Conservation (phyloP, 2,113 vertebrate genomes). For the Dasyornis broadbenti region DNA sequence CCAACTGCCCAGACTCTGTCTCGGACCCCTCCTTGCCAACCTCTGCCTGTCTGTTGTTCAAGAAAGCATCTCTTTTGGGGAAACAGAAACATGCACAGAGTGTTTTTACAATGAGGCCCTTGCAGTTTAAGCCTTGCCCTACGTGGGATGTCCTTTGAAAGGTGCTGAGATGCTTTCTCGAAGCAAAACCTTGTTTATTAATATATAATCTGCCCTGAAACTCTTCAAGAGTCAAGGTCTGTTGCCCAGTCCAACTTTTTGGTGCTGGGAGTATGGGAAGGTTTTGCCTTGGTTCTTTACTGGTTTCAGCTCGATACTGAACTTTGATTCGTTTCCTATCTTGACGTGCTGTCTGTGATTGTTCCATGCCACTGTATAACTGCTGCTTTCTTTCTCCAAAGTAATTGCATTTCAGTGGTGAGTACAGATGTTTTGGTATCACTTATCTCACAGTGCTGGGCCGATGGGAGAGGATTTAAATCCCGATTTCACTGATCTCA, state of each 20-base stretch:
- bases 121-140: not conserved
- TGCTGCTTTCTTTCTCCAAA: conserved; percentile 55
- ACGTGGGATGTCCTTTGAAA: not conserved
- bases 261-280: not conserved
- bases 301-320: not conserved
- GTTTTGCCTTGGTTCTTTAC: conserved; percentile 7
- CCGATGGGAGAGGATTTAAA: not conserved
- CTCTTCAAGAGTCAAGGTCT: not conserved
- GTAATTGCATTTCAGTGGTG: conserved; percentile 60
- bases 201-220: not conserved
- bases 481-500: not conserved
- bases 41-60: not conserved
- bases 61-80: not conserved
- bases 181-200: not conserved
- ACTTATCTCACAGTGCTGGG: not conserved
- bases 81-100: accelerated
- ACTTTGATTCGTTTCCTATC: not conserved
- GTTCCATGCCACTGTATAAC: conserved; percentile 14
- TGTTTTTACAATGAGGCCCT: not conserved
- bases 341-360: not conserved
- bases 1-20: not conserved
- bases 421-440: conserved; percentile 52
- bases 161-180: not conserved
- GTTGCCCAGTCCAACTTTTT: not conserved
- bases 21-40: not conserved